Conservation (phyloP, 2,797 vertebrate genomes). For the Chiloscyllium punctatum region DNA sequence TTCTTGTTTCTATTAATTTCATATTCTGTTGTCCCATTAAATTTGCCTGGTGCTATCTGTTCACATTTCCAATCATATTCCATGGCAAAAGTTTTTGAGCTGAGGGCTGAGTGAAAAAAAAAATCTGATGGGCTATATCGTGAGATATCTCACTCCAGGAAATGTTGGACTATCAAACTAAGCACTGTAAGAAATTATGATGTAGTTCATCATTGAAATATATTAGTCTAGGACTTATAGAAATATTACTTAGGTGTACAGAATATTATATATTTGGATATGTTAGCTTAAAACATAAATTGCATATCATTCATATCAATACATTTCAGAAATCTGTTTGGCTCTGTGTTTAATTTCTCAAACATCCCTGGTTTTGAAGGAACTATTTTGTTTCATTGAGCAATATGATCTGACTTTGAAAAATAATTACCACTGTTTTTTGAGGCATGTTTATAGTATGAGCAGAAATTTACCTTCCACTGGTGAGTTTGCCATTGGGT, state of each 20-base stretch:
- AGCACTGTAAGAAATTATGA: background rate
- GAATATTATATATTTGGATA: background rate
- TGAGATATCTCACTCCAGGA: background rate
- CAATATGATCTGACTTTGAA: background rate
- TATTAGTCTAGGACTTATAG: background rate
- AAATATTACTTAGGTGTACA: too few species aligned
- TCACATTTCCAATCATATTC: background rate
- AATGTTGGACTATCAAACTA: background rate
- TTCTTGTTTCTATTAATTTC: background rate
- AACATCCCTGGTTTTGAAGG: background rate
- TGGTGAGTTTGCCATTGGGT: too few species aligned
- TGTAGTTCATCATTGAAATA: background rate
- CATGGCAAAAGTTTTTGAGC: too few species aligned
- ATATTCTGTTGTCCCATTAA: background rate
- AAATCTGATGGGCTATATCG: background rate
- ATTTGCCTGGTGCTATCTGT: background rate
- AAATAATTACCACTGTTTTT: background rate
- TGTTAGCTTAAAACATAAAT: background rate
- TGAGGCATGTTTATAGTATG: background rate
- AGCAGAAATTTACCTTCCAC: too few species aligned
- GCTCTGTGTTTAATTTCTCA: background rate
- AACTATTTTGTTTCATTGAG: background rate
- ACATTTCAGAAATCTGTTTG: background rate
- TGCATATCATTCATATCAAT: background rate
- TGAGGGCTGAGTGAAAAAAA: background rate